These are phyloP conservation scores for Archips xylosteana DNA, from an alignment of 2,888 invertebrate species.

Conservation along the genomic window DNA sequence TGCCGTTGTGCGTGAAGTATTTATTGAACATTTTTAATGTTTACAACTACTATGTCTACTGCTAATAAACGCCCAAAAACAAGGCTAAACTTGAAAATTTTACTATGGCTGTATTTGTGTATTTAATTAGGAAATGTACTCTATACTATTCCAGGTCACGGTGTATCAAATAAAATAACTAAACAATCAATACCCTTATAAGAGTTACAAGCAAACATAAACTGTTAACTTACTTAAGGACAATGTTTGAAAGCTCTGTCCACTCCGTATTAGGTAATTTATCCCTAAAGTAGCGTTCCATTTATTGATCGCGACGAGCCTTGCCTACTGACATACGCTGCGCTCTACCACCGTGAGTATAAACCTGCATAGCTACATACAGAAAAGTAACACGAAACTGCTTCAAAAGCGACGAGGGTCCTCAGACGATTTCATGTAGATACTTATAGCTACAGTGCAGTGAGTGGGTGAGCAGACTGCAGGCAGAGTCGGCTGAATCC, in stretches of 20 bases:
- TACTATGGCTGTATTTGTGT: too few relatives aligned
- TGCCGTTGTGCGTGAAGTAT: too few relatives aligned
- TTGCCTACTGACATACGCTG: constrained; percentile 68
- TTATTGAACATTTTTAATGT: too few relatives aligned
- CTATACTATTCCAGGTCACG: too few relatives aligned
- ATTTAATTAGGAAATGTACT: too few relatives aligned
- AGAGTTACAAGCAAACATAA: neutral
- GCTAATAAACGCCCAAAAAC: neutral
- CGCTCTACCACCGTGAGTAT: constrained; percentile 54
- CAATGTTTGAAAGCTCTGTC: neutral
- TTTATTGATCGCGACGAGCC: constrained; percentile 58
- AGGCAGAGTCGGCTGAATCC: constrained; percentile 83
- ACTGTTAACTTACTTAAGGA: neutral
- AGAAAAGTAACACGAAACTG: constrained; percentile 73
- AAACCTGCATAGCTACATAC: constrained; percentile 56
- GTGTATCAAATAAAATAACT: neutral
- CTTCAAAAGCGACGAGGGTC: constrained; percentile 77
- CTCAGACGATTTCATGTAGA: constrained; percentile 70
- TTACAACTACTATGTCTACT: neutral
- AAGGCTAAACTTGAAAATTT: too few relatives aligned
- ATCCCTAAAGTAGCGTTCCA: constrained; percentile 39
- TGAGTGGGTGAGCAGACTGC: constrained; percentile 84
- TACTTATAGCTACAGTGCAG: constrained; percentile 71
- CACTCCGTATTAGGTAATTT: constrained; percentile 15
- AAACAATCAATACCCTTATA: neutral